Evolutionary conservation across 2,888 invertebrate genomes (phyloP).

Genomic region (Troglohyphantes excavatus): DNA sequence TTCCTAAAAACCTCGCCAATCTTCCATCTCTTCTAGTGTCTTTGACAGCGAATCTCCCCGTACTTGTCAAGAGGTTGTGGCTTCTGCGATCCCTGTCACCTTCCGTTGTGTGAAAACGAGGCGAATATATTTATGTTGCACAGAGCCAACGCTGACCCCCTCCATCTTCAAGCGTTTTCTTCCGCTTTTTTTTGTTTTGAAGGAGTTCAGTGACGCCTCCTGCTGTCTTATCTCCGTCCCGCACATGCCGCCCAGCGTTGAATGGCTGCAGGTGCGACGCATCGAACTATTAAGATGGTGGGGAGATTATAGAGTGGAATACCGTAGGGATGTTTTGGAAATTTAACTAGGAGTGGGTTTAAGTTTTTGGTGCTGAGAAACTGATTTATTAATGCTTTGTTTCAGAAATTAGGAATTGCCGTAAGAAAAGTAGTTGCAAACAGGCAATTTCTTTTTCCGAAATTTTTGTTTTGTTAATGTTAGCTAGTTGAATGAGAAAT

Average conservation of each 20-base stretch:
- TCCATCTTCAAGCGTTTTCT: too few species aligned
- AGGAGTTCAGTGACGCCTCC: constrained; percentile 47
- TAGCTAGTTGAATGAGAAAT: too few species aligned
- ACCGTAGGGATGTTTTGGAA: background rate
- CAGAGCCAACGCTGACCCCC: too few species aligned
- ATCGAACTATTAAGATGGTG: background rate
- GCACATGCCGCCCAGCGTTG: constrained; percentile 17
- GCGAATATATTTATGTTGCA: too few species aligned
- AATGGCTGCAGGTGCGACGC: constrained; percentile 26
- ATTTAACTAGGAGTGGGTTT: background rate
- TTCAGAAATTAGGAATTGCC: too few species aligned
- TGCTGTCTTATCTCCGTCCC: constrained; percentile 25
- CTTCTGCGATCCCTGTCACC: background rate
- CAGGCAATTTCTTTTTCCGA: too few species aligned
- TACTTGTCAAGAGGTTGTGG: background rate
- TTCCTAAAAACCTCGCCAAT: too few species aligned
- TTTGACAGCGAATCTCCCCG: background rate
- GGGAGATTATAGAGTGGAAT: background rate
- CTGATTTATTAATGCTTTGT: too few species aligned
- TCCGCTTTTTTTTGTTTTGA: too few species aligned
- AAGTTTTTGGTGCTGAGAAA: background rate
- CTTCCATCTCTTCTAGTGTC: background rate
- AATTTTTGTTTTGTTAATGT: too few species aligned
- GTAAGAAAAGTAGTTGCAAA: too few species aligned
- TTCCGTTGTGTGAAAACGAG: background rate